Percentiles rank a stretch among this genome's conserved stretches.
phyloP scores from a whole-genome alignment of 2,113 vertebrate genomes.

The Centropus bengalensis region DNA sequence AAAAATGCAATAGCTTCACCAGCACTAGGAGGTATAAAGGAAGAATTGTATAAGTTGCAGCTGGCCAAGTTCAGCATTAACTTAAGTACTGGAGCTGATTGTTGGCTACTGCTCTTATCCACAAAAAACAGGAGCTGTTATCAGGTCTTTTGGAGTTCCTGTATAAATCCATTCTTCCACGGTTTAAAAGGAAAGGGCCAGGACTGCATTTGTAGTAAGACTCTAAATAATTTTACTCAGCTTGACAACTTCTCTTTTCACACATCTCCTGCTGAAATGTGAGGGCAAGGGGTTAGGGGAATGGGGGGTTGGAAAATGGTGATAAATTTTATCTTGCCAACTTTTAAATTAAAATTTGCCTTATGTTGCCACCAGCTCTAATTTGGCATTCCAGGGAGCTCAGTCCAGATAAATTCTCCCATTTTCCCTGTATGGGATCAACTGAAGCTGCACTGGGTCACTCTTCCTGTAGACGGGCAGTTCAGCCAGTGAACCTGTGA shows the following conservation, averaged over 20 bases:
- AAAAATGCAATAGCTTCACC: background rate
- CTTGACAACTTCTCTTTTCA: background rate
- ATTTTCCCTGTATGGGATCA: background rate
- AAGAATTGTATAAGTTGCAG: background rate
- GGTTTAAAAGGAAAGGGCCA: background rate
- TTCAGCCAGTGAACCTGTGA: background rate
- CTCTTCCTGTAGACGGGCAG: background rate
- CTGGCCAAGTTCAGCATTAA: background rate
- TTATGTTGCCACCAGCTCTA: background rate
- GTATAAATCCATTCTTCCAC: background rate
- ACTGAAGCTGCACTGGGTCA: background rate
- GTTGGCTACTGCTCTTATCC: background rate
- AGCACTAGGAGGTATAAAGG: background rate
- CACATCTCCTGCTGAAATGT: background rate
- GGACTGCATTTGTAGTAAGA: background rate
- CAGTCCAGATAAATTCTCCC: background rate
- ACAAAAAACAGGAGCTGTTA: background rate
- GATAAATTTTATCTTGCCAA: background rate
- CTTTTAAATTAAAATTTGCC: conserved; percentile 20
- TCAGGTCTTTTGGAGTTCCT: background rate
- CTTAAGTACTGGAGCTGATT: background rate
- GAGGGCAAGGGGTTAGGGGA: background rate
- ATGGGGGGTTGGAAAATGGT: background rate
- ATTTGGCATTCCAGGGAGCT: background rate
- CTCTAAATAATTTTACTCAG: background rate